These are phyloP conservation scores for Colaptes auratus DNA, from an alignment of 2,113 vertebrate genomes.

Conservation along the genomic window DNA sequence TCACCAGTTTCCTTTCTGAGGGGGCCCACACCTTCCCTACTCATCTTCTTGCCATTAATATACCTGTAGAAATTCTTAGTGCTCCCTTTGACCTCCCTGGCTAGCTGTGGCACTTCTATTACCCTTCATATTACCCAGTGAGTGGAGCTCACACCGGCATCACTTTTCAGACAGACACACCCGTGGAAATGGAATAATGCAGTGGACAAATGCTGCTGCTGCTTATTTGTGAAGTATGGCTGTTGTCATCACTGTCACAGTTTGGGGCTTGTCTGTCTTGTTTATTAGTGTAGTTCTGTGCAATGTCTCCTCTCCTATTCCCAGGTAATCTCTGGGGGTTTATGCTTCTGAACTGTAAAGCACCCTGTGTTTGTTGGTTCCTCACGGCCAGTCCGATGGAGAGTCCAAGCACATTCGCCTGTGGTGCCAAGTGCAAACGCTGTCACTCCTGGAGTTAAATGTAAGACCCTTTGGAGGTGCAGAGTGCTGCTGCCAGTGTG, in stretches of 20 bases:
- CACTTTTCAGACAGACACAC: not conserved
- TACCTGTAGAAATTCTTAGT: no score
- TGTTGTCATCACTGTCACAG: not conserved
- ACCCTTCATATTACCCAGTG: not conserved
- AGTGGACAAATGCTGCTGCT: not conserved
- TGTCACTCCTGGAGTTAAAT: not conserved
- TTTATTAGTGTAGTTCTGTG: not conserved
- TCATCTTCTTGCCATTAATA: no score
- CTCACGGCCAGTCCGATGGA: not conserved
- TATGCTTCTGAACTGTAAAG: conserved; percentile 2
- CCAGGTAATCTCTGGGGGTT: not conserved
- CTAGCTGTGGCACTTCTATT: not conserved
- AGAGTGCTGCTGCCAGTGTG: not conserved
- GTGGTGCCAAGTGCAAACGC: not conserved
- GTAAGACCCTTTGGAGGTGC: not conserved
- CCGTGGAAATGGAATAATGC: not conserved
- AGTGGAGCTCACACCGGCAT: not conserved
- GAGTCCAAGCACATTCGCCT: not conserved
- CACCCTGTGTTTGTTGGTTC: not conserved
- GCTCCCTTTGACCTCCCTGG: no score
- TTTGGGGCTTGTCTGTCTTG: not conserved
- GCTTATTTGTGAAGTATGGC: not conserved
- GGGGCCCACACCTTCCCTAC: no score
- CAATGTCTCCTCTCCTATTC: not conserved
- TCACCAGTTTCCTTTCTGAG: no score